These are phyloP conservation scores for Tetragonula carbonaria DNA, from an alignment of 2,888 invertebrate genomes.

Conservation along the genomic window DNA sequence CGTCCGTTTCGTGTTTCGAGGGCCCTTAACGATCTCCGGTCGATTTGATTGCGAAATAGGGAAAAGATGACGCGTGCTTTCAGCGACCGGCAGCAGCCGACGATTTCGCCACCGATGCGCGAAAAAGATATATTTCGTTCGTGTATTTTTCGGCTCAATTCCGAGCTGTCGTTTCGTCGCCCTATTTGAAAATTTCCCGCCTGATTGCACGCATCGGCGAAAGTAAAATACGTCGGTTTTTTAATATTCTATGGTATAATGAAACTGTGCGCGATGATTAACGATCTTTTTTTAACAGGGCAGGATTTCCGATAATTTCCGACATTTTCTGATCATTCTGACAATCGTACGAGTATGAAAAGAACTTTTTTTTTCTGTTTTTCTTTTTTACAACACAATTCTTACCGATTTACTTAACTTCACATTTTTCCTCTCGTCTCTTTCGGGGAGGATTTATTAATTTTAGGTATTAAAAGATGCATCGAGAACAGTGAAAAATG, in stretches of 20 bases:
- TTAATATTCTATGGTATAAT: not conserved
- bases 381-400: too few species aligned
- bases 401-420: too few species aligned
- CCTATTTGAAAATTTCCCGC: conserved; percentile 1
- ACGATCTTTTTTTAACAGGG: too few species aligned
- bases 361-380: too few species aligned
- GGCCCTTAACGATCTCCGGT: conserved; percentile 8
- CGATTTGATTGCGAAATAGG: conserved; percentile 6
- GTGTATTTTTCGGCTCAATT: not conserved
- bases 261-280: not conserved
- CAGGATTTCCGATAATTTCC: too few species aligned
- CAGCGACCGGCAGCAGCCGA: not conserved
- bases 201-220: not conserved
- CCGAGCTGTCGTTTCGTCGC: not conserved
- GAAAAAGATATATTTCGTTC: not conserved
- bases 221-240: conserved; percentile 5
- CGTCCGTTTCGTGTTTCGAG: conserved; percentile 5
- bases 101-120: not conserved
- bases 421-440: too few species aligned
- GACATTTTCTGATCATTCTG: too few species aligned
- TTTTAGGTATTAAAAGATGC: too few species aligned
- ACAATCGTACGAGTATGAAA: too few species aligned
- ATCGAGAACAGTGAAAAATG: too few species aligned
- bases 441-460: too few species aligned
- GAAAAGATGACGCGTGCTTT: not conserved